Conservation (phyloP, 2,113 vertebrate species). For the Platichthys flesus region DNA sequence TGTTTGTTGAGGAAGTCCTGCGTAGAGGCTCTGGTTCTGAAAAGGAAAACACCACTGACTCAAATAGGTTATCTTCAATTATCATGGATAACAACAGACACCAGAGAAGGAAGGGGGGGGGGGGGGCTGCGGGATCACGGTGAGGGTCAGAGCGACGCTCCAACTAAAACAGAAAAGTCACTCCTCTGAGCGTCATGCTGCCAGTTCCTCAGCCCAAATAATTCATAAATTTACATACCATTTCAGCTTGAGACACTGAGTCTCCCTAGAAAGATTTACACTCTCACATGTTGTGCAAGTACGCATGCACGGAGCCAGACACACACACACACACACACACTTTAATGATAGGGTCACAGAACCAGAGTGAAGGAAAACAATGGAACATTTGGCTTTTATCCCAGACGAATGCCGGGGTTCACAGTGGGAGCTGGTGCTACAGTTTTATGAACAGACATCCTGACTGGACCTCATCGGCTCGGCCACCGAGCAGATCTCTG, state of each 20-base stretch:
- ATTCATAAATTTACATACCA: conserved; percentile 78
- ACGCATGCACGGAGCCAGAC: conserved; percentile 15
- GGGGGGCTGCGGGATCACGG: conserved; percentile 33
- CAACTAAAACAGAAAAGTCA: conserved; percentile 71
- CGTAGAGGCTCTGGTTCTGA: conserved; percentile 9
- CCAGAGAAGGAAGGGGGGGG: conserved; percentile 12
- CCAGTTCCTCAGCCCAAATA: conserved; percentile 56
- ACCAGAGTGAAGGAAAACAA: conserved; percentile 60
- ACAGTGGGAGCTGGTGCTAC: conserved; percentile 35
- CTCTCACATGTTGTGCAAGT: conserved; percentile 41
- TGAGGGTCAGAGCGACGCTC: conserved; percentile 39
- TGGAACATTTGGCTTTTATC: conserved; percentile 47
- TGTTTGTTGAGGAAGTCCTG: conserved; percentile 18
- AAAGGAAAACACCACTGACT: conserved; percentile 39
- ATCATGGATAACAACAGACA: conserved; percentile 25
- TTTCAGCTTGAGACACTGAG: conserved; percentile 48
- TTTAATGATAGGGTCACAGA: conserved; percentile 41
- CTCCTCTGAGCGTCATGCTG: conserved; percentile 30
- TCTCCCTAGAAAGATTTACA: conserved; percentile 24
- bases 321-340: conserved; percentile 10
- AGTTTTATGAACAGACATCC: conserved; percentile 53
- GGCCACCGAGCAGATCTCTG: conserved; percentile 18
- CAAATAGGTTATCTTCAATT: conserved; percentile 34
- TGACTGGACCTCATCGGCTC: conserved; percentile 33
- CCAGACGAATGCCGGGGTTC: conserved; percentile 38